These are phyloP conservation scores for Palythoa heliodiscus DNA, from an alignment of 92 coral and sea anemone genomes.

Conservation along the genomic window DNA sequence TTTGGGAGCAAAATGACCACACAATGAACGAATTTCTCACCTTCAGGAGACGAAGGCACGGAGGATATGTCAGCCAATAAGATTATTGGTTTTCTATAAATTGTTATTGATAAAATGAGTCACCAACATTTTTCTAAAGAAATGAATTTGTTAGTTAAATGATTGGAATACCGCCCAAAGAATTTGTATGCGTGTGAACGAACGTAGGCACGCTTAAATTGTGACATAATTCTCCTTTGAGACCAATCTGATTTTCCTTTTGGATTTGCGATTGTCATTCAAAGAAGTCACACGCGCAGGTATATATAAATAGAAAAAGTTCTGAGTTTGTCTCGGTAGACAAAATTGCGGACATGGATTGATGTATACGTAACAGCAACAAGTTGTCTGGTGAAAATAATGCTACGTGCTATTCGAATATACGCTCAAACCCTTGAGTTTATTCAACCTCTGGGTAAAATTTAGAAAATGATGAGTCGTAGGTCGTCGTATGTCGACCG, in stretches of 20 bases:
- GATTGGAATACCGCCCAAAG: conserved; percentile 33
- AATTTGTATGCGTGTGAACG: conserved; percentile 18
- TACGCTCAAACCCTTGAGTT: background rate
- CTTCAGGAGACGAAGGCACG: conserved; percentile 29
- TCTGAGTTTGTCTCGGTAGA: background rate
- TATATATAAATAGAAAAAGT: background rate
- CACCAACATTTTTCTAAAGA: conserved; percentile 3
- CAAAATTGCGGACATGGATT: background rate
- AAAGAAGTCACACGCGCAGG: background rate
- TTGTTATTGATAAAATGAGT: conserved; percentile 29
- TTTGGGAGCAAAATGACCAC: conserved; percentile 32
- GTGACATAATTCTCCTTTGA: background rate
- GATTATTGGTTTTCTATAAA: background rate
- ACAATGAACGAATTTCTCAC: conserved; percentile 3
- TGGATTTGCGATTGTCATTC: background rate
- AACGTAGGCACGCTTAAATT: conserved; percentile 5
- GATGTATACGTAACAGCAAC: conserved; percentile 7
- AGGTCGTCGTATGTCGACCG: background rate
- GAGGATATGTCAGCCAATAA: conserved; percentile 3
- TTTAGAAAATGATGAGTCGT: background rate
- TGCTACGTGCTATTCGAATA: background rate
- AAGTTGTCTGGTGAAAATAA: conserved; percentile 5
- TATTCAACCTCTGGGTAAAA: background rate
- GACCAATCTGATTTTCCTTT: conserved; percentile 7
- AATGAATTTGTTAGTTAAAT: conserved; percentile 9